Evolutionary conservation across 2,113 vertebrate species (phyloP).

Genomic region (Brachypodius melanocephalos): DNA sequence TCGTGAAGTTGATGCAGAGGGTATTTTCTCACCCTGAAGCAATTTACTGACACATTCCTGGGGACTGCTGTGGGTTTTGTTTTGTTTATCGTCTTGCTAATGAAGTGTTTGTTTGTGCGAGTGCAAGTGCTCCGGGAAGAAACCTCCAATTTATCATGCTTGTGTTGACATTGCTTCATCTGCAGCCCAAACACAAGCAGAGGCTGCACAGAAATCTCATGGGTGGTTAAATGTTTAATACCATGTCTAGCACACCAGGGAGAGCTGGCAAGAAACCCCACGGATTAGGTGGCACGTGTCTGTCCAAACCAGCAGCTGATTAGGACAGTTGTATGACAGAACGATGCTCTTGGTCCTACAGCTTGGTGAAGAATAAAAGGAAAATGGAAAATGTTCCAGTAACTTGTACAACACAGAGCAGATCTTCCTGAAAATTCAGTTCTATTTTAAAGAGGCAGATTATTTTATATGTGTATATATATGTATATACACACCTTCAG

Average conservation of each 20-base stretch:
- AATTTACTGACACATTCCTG: background rate
- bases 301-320: background rate
- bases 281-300: background rate
- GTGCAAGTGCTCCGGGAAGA: background rate
- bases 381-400: background rate
- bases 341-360: background rate
- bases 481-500: background rate
- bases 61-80: constrained; percentile 5
- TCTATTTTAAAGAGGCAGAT: background rate
- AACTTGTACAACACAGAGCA: background rate
- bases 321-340: background rate
- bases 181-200: constrained; percentile 8
- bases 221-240: background rate
- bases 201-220: background rate
- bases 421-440: background rate
- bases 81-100: constrained; percentile 24
- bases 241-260: background rate
- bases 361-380: background rate
- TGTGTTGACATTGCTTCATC: constrained; percentile 17
- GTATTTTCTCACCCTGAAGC: constrained; percentile 18
- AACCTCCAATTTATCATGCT: constrained; percentile 34
- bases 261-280: background rate
- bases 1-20: background rate
- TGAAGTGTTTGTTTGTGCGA: constrained; percentile 11
- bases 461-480: background rate